phyloP scores from a whole-genome alignment of 2,888 invertebrate species.

The Dicranocentrus wangi region DNA sequence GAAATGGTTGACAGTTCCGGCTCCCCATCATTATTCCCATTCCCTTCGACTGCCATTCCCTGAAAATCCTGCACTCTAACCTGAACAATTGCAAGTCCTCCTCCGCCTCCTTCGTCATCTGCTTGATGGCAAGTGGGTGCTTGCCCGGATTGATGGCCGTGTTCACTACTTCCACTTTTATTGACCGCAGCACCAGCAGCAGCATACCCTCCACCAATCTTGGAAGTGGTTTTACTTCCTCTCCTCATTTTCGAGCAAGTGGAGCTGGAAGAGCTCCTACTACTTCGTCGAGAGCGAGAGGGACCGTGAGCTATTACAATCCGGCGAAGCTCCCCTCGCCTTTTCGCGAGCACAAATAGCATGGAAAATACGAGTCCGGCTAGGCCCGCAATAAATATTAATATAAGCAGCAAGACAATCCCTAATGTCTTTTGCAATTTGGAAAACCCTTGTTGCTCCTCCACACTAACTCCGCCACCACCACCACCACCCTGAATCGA shows the following conservation, averaged over 20 bases:
- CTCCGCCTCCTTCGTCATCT: too few relatives aligned
- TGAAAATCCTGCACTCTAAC: too few relatives aligned
- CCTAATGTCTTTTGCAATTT: slow-evolving; percentile 71
- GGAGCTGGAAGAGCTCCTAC: background rate
- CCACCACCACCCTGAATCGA: too few relatives aligned
- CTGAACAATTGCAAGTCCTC: too few relatives aligned
- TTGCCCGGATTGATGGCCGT: background rate
- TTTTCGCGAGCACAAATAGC: slow-evolving; percentile 45
- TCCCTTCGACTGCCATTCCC: slow-evolving; percentile 29
- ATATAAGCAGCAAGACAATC: slow-evolving; percentile 72
- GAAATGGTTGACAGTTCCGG: slow-evolving; percentile 50
- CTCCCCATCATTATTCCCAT: slow-evolving; percentile 32
- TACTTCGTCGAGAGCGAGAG: background rate
- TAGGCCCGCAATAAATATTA: slow-evolving; percentile 71
- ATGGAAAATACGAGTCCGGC: slow-evolving; percentile 42
- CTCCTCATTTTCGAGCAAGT: background rate
- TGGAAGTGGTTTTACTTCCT: slow-evolving; percentile 13
- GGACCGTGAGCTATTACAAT: slow-evolving; percentile 54
- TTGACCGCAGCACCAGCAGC: slow-evolving; percentile 39
- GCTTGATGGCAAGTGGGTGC: slow-evolving; percentile 14
- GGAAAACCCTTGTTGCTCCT: slow-evolving; percentile 41
- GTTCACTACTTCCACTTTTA: slow-evolving; percentile 34
- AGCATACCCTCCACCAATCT: too few relatives aligned
- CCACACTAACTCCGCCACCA: slow-evolving; percentile 3
- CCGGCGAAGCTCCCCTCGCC: slow-evolving; percentile 55